phyloP scores from a whole-genome alignment of 2,888 invertebrate genomes.

The Euspilapteryx auroguttella region DNA sequence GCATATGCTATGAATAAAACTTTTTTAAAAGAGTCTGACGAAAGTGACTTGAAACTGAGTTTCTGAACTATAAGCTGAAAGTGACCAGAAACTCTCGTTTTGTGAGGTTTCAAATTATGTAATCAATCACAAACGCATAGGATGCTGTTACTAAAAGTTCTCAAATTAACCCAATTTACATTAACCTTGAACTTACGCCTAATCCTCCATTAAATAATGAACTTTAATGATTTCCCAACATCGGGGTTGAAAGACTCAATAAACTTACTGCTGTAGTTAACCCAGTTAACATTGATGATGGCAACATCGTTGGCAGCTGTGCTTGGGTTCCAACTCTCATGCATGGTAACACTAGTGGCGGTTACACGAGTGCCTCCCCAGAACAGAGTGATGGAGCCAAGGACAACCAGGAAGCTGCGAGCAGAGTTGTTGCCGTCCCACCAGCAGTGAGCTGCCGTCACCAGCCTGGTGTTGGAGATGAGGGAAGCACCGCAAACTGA shows the following conservation, averaged over 20 bases:
- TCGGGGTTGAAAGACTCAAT: neutral
- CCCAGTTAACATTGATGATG: conserved; percentile 2
- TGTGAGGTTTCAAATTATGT: too few relatives aligned
- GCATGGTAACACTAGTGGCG: conserved; percentile 2
- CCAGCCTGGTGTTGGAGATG: conserved; percentile 12
- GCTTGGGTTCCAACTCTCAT: conserved; percentile 5
- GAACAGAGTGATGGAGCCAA: conserved; percentile 1
- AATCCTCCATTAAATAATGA: neutral
- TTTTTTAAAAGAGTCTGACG: too few relatives aligned
- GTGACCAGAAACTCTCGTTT: too few relatives aligned
- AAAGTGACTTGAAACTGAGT: too few relatives aligned
- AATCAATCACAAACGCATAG: too few relatives aligned
- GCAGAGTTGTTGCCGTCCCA: neutral
- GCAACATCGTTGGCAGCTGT: conserved; percentile 8
- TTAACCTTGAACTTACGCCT: neutral
- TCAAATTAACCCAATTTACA: too few relatives aligned
- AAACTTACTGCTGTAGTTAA: conserved; percentile 1
- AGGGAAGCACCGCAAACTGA: conserved; percentile 27
- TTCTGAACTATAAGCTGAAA: too few relatives aligned
- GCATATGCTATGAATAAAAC: too few relatives aligned
- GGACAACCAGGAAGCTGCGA: neutral
- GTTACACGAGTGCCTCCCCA: conserved; percentile 4
- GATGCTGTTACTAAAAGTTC: too few relatives aligned
- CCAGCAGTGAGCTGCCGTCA: conserved; percentile 4
- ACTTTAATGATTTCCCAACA: neutral